A percentile compares a stretch with the other conserved stretches of the same genome.
These are phyloP conservation scores for Hemiprocne comata DNA, from an alignment of 2,113 vertebrate genomes.

Conservation along the genomic window DNA sequence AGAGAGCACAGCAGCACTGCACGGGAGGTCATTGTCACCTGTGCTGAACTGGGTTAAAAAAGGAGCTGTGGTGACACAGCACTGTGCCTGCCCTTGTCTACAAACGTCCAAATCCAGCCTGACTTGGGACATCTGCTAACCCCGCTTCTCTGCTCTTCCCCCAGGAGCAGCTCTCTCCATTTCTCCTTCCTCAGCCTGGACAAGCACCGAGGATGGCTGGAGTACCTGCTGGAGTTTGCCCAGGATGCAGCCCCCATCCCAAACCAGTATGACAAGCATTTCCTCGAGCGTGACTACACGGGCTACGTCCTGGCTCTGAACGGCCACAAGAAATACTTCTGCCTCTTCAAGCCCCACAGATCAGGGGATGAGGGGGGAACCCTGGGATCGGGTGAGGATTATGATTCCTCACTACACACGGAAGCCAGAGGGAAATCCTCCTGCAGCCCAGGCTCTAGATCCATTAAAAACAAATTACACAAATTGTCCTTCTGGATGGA, in stretches of 20 bases:
- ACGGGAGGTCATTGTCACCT: fast-evolving
- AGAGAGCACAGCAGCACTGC: fast-evolving
- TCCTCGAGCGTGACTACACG: conserved; percentile 86
- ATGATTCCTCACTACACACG: conserved; percentile 67
- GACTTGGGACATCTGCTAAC: fast-evolving
- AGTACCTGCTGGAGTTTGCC: conserved; percentile 86
- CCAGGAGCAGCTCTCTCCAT: conserved; percentile 90
- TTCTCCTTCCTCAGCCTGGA: conserved; percentile 97
- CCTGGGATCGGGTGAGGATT: conserved; percentile 71
- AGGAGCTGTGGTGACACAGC: neutral
- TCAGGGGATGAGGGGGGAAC: conserved; percentile 79
- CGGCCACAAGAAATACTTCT: conserved; percentile 96
- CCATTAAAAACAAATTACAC: conserved; percentile 91
- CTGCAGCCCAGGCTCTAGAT: conserved; percentile 75
- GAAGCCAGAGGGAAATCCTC: conserved; percentile 76
- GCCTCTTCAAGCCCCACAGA: conserved; percentile 93
- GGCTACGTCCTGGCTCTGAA: conserved; percentile 95
- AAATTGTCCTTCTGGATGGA: conserved; percentile 97
- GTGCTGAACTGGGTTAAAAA: neutral
- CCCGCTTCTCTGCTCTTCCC: neutral
- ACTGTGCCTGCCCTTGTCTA: neutral
- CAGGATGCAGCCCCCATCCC: conserved; percentile 86
- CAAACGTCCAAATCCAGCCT: neutral
- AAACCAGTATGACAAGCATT: conserved; percentile 86
- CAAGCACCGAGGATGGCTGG: conserved; percentile 93